These are phyloP conservation scores for human (Homo sapiens) DNA, from an alignment of 2,113 vertebrate species.

Conservation along the genomic window GRCh38 chr9:6429001-6429500, in stretches of 20 bases:
- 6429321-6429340: background rate
- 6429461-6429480: too few species aligned
- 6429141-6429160: too few species aligned
- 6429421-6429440: too few species aligned
- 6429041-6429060: too few species aligned
- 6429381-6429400: background rate
- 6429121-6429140: too few species aligned
- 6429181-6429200: background rate
- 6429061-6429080: too few species aligned
- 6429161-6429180: background rate
- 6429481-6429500: too few species aligned
- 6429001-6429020: too few species aligned
- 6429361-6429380: constrained; percentile 17
- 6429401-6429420: background rate
- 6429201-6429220: background rate
- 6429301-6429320: background rate
- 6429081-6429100: too few species aligned
- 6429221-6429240: background rate
- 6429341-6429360: background rate
- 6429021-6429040: too few species aligned
- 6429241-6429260: background rate
- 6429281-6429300: background rate
- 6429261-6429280: background rate
- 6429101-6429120: too few species aligned
- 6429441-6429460: too few species aligned